Evolutionary conservation across 2,888 invertebrate species (phyloP), one percentile per base, ranked within the genome.

Genomic region (Archips crataeganus): DNA sequence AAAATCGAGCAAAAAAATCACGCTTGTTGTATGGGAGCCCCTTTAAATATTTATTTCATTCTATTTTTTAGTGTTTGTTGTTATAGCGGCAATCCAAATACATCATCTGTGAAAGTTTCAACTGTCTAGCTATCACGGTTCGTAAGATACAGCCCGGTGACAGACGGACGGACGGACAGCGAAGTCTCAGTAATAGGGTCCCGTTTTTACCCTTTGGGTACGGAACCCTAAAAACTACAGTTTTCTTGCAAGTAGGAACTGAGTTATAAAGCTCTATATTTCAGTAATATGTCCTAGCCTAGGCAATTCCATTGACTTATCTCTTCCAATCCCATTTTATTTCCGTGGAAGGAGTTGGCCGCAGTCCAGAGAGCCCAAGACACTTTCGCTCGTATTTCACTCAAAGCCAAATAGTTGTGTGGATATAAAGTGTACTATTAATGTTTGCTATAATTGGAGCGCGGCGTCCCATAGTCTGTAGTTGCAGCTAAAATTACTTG

Each of bases 401-500:
- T 90, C 87, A 81, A 84, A 87, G 89, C 87, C 84, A 88, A 89
- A 91, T 91, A 88, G 86, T 85, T 87, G 78, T 77, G 81, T 82
- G 82, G 79, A 86, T 85, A 87, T 87, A 89, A 87, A 88, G 84
- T 81, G 83, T 83, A 87, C 88, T 87, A 88, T 87, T 85, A 88
- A 87, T 86, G 86, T 78, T 70, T 68, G 81, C 88, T 92, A 92
- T 88, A 90, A 90, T 84, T 82, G 87, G 85, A 84, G 67, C 76
- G 80, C 78, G 91, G 91, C 91, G 92, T 86, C 92, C 79, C 61
- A 80, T 83, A 85, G 92, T 92, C 92, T 93, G 83, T 80, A 77
- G 59, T 36, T 64, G 64, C 42, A 51, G 70, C 74, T 70, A 74
- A 65, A 60, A 65, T 74, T 74, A 65, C 70, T 51, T 3, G n/a